Evolutionary conservation across 2,113 vertebrate species (phyloP), one percentile per base, ranked within the genome.

Genomic region (Syngnathus scovelli): DNA sequence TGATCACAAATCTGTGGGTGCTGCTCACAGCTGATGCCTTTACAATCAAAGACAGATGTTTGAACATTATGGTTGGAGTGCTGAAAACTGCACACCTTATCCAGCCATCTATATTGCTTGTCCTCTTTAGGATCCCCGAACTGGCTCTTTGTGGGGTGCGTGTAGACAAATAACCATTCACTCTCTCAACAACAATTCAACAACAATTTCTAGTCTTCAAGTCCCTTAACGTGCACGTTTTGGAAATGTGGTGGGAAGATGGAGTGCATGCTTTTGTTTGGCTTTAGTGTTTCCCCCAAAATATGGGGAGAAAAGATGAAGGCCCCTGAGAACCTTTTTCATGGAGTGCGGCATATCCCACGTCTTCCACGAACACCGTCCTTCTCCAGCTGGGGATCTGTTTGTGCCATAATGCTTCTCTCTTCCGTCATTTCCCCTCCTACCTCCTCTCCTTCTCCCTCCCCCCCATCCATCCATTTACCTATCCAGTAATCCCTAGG

Each of bases 401-500:
- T 85, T 89, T 83, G 79, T 79, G 78, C 71, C 77, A 82, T 89
- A 89, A 90, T 90, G 83, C 78, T 74, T 84, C 64, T 59, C 68
- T 71, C 82, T 84, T 85, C 71, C 81, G 83, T 89, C 85, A 90
- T 86, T 83, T 86, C 82, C 18, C 21, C 21, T 63, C 49, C 51
- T 64, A 63, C 66, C 46, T 61, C 67, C 70, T 68, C 67, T 67
- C 66, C 46, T 51, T 67, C 64, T 72, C 54, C 66, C 48, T 64
- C 41, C 67, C 63, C 63, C 71, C 70, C 80, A 82, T 85, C 72
- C 78, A 80, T 86, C 87, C 85, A 83, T 86, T 80, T 75, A 85
- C 70, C 79, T 80, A 89, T 87, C 86, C 88, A 67, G 74, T 80
- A 80, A 85, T 90, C 87, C 87, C 89, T 88, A 83, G 86, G 85